Evolutionary conservation across 35 echinoderm and acorn worm genomes (phyloP).

Genomic region (Apostichopus californicus): DNA sequence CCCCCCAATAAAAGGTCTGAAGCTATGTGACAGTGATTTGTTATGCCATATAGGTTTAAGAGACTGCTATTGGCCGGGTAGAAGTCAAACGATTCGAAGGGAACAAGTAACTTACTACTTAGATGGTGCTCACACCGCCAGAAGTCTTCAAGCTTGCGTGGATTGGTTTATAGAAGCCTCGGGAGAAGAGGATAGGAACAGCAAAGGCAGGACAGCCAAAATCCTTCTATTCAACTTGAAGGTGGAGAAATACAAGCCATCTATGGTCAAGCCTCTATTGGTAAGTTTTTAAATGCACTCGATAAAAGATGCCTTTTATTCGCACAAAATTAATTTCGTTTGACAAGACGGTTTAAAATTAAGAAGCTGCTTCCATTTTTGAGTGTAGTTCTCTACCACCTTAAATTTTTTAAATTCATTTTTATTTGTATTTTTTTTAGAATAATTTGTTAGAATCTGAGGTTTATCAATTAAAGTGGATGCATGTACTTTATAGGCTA

Average conservation of each 20-base stretch:
- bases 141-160: constrained; percentile 76
- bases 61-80: constrained; percentile 88
- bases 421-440: too few species aligned
- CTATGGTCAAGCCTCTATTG: constrained; percentile 60
- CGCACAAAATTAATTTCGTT: too few species aligned
- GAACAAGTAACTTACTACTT: constrained; percentile 79
- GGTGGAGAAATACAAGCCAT: constrained; percentile 62
- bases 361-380: too few species aligned
- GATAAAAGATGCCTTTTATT: too few species aligned
- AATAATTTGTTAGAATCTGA: too few species aligned
- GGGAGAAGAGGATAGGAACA: constrained; percentile 45
- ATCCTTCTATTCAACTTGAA: constrained; percentile 89
- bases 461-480: too few species aligned
- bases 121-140: constrained; percentile 89
- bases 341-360: too few species aligned
- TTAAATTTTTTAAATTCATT: too few species aligned
- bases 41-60: constrained; percentile 58
- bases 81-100: constrained; percentile 68
- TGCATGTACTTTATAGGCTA: too few species aligned
- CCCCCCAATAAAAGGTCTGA: too few species aligned
- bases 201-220: constrained; percentile 57
- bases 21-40: too few species aligned
- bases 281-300: constrained; percentile 45
- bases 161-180: constrained; percentile 75
- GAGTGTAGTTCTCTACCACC: too few species aligned